phyloP scores from a whole-genome alignment of 1,140 invertebrate species.

The Aphaenogaster ashmeadi region DNA sequence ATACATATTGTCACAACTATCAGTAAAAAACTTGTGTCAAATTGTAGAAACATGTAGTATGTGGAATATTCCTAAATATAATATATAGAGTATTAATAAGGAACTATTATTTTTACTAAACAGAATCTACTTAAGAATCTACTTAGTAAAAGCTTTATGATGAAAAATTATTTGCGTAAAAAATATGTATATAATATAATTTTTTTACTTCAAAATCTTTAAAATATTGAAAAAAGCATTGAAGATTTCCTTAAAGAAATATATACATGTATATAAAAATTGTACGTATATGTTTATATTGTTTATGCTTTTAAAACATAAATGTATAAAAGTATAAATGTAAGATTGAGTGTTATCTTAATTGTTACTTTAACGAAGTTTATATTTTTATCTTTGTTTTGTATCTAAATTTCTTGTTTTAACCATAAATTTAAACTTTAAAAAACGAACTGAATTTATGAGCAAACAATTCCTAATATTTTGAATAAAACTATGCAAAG shows the following conservation, averaged over 20 bases:
- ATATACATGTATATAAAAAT: not conserved
- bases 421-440: not conserved
- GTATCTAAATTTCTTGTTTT: not conserved
- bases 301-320: not conserved
- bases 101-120: not conserved
- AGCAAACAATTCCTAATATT: not conserved
- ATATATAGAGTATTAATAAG: not conserved
- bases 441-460: not conserved
- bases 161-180: not conserved
- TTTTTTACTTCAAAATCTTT: not conserved
- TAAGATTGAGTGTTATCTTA: not conserved
- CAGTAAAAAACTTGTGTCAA: not conserved
- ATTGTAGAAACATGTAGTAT: not conserved
- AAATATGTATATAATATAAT: not conserved
- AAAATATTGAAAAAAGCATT: not conserved
- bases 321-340: not conserved
- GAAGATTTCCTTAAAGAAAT: not conserved
- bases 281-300: no score
- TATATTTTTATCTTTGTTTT: not conserved
- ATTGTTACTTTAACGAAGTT: not conserved
- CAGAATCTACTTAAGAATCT: not conserved
- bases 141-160: not conserved
- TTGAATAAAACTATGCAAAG: slow-evolving; percentile 7
- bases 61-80: not conserved
- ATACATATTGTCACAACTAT: not conserved